Base-by-base conservation (phyloP, 2,888 invertebrate species). In the Drosophila lacicola region DNA sequence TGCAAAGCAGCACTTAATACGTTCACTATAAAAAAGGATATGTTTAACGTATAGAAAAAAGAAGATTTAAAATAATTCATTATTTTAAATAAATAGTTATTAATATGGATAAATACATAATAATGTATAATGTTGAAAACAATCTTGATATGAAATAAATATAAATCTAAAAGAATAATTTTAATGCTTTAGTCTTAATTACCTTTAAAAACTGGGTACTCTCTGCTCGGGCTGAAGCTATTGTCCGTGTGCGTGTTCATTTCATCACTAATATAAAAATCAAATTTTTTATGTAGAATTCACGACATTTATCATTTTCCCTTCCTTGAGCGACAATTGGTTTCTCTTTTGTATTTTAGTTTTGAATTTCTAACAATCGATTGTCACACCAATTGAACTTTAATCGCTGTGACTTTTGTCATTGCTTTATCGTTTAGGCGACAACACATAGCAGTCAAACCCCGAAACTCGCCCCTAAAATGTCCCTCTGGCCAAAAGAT, bases 391-490 rank as follows among this genome's bases (percentile, higher is more conserved):
- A 84, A 89, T 84, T 84, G 84, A 87, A 81, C 88, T 89, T 89
- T 89, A 84, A 84, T 89, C 87, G 88, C 54, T 66, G 61, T 78
- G 83, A 89, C 84, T 89, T 87, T 88, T 88, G 87, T 83, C 87
- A 78, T 88, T 86, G 78, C 71, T 83, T 88, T 83, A 88, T 83
- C 87, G 89, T 83, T 83, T 78, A 70, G 89, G 74, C 86, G 85
- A 88, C 78, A 85, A 82, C 80, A 70, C 62, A 72, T 33, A 56
- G 65, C 44, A 57, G 55, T 44, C 62, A 61, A 61, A 61, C 14
- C 39, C n/a, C 44, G 17, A 53, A 21, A 17, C 50, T 6, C 49
- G 21, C 10, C 33, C 41, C 36, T 8, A 14, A 17, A 47, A 9
- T 17, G 50, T 21, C 44, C 4, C 36, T 34, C 21, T 34, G 65